These are phyloP conservation scores for Mystacides longicornis DNA, from an alignment of 2,888 invertebrate genomes.

Conservation along the genomic window DNA sequence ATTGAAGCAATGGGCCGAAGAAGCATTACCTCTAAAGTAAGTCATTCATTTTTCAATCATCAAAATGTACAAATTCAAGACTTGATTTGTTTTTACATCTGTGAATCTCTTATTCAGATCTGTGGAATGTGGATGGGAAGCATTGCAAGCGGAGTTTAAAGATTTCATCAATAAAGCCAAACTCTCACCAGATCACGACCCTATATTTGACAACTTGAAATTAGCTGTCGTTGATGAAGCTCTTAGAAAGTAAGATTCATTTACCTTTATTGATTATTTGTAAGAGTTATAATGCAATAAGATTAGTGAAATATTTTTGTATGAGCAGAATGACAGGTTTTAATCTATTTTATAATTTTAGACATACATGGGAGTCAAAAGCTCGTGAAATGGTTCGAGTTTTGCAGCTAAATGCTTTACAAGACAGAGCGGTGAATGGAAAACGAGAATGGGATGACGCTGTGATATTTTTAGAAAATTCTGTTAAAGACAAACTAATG, in stretches of 20 bases:
- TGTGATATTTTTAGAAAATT: slow-evolving; percentile 79
- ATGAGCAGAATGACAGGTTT: neutral
- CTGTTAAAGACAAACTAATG: slow-evolving; percentile 68
- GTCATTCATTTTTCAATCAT: neutral
- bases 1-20: slow-evolving; percentile 92
- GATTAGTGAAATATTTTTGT: neutral
- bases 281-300: neutral
- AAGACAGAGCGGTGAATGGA: slow-evolving; percentile 79
- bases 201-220: slow-evolving; percentile 86
- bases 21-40: slow-evolving; percentile 68
- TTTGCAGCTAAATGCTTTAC: slow-evolving; percentile 89
- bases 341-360: too few relatives aligned
- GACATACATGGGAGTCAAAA: slow-evolving; percentile 41
- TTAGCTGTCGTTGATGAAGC: slow-evolving; percentile 81
- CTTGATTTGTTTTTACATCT: neutral
- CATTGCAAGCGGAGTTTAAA: slow-evolving; percentile 66
- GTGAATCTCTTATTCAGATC: slow-evolving; percentile 28
- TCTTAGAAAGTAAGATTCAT: slow-evolving; percentile 69
- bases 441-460: slow-evolving; percentile 92
- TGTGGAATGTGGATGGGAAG: slow-evolving; percentile 62
- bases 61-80: neutral
- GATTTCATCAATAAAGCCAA: slow-evolving; percentile 60
- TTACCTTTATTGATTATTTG: too few relatives aligned
- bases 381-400: slow-evolving; percentile 69
- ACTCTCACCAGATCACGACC: slow-evolving; percentile 68